These are phyloP conservation scores for Hermaeophaga mercurialis DNA, from an alignment of 2,888 invertebrate genomes.

Conservation along the genomic window DNA sequence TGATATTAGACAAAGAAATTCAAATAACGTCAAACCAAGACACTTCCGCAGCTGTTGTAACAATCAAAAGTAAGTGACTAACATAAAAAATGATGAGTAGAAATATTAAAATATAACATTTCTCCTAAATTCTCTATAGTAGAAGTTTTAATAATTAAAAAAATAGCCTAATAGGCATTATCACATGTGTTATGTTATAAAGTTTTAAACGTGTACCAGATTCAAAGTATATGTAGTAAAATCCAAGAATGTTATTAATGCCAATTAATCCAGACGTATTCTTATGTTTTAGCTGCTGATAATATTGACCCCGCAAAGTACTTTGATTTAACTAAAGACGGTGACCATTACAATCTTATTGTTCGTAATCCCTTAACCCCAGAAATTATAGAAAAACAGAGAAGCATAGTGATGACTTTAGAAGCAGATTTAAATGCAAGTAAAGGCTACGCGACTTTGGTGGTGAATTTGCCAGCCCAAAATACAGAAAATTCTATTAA, in stretches of 20 bases:
- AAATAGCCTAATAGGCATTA: too few relatives aligned
- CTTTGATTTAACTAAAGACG: conserved; percentile 5
- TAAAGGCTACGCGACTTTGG: conserved; percentile 30
- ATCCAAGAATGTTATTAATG: too few relatives aligned
- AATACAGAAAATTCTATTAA: neutral
- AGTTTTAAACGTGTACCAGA: too few relatives aligned
- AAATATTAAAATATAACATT: neutral
- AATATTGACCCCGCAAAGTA: conserved; percentile 8
- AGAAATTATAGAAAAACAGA: conserved; percentile 24
- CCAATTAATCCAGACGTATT: too few relatives aligned
- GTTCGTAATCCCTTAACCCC: conserved; percentile 22
- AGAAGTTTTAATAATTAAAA: too few relatives aligned
- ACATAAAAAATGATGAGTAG: neutral
- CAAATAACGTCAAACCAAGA: conserved; percentile 4
- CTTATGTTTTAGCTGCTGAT: conserved; percentile 5
- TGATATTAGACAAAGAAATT: conserved; percentile 14
- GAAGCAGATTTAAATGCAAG: conserved; percentile 22
- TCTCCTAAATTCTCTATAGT: too few relatives aligned
- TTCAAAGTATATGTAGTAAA: too few relatives aligned
- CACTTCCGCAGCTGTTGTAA: neutral
- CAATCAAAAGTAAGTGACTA: conserved; percentile 19
- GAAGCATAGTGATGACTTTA: conserved; percentile 30
- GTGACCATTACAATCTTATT: conserved; percentile 18
- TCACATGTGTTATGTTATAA: too few relatives aligned
- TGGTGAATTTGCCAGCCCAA: conserved; percentile 33